These are phyloP conservation scores for Echiichthys vipera DNA, from an alignment of 2,797 vertebrate species.

Conservation along the genomic window DNA sequence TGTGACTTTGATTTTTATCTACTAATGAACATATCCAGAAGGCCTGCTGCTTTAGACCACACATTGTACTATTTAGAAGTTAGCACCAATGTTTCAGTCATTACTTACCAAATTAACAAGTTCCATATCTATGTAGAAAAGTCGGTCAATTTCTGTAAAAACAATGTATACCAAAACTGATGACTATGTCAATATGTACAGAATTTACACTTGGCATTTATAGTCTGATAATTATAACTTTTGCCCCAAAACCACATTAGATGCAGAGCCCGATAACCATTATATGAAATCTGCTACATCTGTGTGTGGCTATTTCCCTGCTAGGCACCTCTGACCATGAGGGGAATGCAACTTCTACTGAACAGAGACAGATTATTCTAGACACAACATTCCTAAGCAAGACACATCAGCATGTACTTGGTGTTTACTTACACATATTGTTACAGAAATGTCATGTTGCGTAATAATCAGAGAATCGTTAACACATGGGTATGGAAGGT, in stretches of 20 bases:
- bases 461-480: constrained; percentile 16
- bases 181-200: background rate
- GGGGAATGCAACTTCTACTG: background rate
- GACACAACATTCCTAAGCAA: background rate
- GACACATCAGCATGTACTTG: background rate
- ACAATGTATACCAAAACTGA: background rate
- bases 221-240: background rate
- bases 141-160: background rate
- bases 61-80: constrained; percentile 19
- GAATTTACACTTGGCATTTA: background rate
- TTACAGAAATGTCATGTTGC: constrained; percentile 17
- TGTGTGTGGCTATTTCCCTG: too few species aligned
- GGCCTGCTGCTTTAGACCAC: constrained; percentile 27
- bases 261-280: background rate
- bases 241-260: background rate
- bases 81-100: constrained; percentile 18
- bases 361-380: background rate
- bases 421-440: constrained; percentile 17
- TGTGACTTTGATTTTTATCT: constrained; percentile 43
- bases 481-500: background rate
- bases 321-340: too few species aligned
- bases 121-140: background rate
- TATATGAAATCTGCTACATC: background rate
- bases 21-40: constrained; percentile 40
- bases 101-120: background rate